These are phyloP conservation scores for Neoscelio sp. DNA, from an alignment of 2,888 invertebrate genomes.

Conservation along the genomic window DNA sequence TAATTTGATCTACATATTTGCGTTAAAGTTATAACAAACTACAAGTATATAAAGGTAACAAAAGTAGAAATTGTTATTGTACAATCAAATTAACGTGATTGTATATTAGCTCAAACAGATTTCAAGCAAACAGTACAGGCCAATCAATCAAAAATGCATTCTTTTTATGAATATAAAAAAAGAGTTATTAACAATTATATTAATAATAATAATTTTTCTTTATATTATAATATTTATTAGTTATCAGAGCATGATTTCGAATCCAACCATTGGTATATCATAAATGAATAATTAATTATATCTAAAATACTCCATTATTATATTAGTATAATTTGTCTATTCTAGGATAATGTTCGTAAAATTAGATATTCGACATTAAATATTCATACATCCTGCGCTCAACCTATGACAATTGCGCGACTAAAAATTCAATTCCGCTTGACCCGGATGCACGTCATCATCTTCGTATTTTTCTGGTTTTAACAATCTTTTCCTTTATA, in stretches of 20 bases:
- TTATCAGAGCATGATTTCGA: background rate
- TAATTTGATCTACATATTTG: slow-evolving; percentile 31
- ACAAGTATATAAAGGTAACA: background rate
- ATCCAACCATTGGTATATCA: background rate
- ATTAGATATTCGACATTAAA: background rate
- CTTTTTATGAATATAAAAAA: no score
- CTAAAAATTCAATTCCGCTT: slow-evolving; percentile 50
- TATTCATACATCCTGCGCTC: slow-evolving; percentile 10
- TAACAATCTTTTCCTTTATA: slow-evolving; percentile 59
- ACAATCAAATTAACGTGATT: slow-evolving; percentile 5
- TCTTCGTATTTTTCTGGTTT: slow-evolving; percentile 53
- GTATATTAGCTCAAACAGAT: slow-evolving; percentile 7
- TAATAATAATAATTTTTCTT: background rate
- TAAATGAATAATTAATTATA: slow-evolving; percentile 3
- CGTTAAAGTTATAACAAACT: slow-evolving; percentile 20
- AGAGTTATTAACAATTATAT: no score
- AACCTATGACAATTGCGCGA: slow-evolving; percentile 25
- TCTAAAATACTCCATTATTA: background rate
- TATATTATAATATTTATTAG: background rate
- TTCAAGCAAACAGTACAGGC: no score
- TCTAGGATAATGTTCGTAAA: background rate
- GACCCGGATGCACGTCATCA: slow-evolving; percentile 39
- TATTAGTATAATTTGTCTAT: background rate
- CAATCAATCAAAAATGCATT: no score
- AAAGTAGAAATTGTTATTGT: slow-evolving; percentile 13